These are phyloP conservation scores for Apamea sordens DNA, from an alignment of 2,888 invertebrate genomes.

Conservation along the genomic window DNA sequence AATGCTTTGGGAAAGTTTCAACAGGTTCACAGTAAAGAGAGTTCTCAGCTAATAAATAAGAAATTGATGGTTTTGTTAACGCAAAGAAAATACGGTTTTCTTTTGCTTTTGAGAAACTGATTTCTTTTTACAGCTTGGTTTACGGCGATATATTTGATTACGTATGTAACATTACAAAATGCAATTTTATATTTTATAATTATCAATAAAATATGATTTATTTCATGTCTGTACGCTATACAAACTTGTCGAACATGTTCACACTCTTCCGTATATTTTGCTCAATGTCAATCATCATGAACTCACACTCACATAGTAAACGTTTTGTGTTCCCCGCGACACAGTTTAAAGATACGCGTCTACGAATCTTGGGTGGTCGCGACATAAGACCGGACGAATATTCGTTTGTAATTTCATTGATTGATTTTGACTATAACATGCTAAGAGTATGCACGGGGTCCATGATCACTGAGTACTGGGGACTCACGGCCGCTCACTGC, in stretches of 20 bases:
- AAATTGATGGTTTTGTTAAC: not conserved
- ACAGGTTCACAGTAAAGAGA: not conserved
- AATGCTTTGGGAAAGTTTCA: not conserved
- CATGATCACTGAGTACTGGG: slow-evolving; percentile 22
- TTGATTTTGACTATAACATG: not conserved
- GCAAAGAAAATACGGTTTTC: not conserved
- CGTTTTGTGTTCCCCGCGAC: not conserved
- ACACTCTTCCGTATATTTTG: not conserved
- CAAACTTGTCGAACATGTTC: not conserved
- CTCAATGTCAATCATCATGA: not conserved
- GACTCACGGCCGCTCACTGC: slow-evolving; percentile 22
- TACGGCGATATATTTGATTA: not conserved
- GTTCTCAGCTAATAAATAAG: not conserved
- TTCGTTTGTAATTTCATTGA: slow-evolving; percentile 11
- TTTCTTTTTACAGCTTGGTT: not conserved
- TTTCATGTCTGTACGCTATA: not conserved
- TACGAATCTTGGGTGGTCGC: not conserved
- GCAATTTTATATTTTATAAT: not conserved
- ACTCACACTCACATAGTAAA: not conserved
- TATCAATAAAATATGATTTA: not conserved
- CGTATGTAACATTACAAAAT: too few species aligned
- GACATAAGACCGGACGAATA: slow-evolving; percentile 2
- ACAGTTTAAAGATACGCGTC: not conserved
- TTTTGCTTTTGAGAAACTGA: not conserved
- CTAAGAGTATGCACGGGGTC: not conserved